Conservation (phyloP, 1,140 invertebrate species). For the Drosophila carrolli region DNA sequence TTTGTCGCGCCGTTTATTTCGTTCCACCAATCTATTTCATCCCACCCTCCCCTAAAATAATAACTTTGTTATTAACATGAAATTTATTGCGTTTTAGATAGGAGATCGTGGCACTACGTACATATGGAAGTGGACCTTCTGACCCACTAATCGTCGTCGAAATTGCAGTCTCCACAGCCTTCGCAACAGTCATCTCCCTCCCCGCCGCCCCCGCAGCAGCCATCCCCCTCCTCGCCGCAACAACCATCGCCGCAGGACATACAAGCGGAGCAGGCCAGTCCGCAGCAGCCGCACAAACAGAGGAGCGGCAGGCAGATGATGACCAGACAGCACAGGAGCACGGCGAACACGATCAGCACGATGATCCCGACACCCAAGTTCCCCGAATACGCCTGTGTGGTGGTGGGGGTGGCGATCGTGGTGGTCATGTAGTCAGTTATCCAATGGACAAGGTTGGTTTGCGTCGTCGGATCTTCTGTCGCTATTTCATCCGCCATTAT, state of each 20-base stretch:
- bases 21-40: too few relatives aligned
- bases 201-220: background rate
- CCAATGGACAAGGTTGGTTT: background rate
- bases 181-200: background rate
- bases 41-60: too few relatives aligned
- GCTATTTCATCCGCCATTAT: background rate
- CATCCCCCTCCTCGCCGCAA: background rate
- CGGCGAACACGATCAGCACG: background rate
- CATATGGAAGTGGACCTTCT: background rate
- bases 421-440: background rate
- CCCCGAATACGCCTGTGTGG: background rate
- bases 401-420: background rate
- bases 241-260: background rate
- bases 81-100: background rate
- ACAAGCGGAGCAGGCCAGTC: background rate
- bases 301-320: constrained; percentile 9
- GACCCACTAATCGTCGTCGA: background rate
- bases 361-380: background rate
- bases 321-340: background rate
- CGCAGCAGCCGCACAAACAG: background rate
- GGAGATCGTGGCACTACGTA: background rate
- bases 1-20: too few relatives aligned
- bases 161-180: background rate
- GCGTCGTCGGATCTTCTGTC: background rate
- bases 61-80: too few relatives aligned